Evolutionary conservation across 92 coral and sea anemone genomes (phyloP), one percentile per base, ranked within the genome.

Genomic region (Epizoanthus stellaris): DNA sequence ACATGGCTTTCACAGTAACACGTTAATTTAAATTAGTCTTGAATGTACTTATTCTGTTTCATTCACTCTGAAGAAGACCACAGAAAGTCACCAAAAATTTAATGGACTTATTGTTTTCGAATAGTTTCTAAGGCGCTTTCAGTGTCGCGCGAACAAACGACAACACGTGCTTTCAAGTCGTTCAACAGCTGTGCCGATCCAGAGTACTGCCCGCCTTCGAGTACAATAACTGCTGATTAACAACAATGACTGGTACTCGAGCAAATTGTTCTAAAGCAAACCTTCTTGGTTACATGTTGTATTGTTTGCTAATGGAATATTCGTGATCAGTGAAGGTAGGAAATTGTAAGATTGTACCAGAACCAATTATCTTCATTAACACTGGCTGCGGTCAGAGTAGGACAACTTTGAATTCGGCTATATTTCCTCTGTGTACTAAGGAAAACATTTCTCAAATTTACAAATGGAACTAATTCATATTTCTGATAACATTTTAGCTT

Each of bases 171-270:
- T 79, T 19, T 2, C 67, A n/a, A 38, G 23, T 40, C 6, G 14
- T 38, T 11, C 13, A 79, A 79, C 83, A 79, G 83, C 83, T 79
- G 83, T 63, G 72, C 72, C 83, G 70, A 79, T 63, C 61, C 72
- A 19, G 73, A 79, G 83, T 63, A 6, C 82, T 13, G 66, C 11
- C 65, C 71, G 21, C 64, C 3, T 15, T 59, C 40, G 20, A 63
- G 20, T 43, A 79, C 83, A 79, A 79, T 79, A 63, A 79, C 70
- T 62, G 39, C 72, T 36, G 45, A 21, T 43, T 45, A 38, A 21
- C 64, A n/a, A 77, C 45, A 53, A 25, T 60, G 70, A 10, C 39
- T 63, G 52, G 67, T 62, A 45, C 70, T 43, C 17, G 70, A 63
- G 64, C 21, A 45, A 42, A 40, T 75, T 47, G 83, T 21, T 63